These are phyloP conservation scores for Aurelia sp. DNA, from an alignment of 30 jellyfish, hydroid and myxozoan species.

Conservation along the genomic window DNA sequence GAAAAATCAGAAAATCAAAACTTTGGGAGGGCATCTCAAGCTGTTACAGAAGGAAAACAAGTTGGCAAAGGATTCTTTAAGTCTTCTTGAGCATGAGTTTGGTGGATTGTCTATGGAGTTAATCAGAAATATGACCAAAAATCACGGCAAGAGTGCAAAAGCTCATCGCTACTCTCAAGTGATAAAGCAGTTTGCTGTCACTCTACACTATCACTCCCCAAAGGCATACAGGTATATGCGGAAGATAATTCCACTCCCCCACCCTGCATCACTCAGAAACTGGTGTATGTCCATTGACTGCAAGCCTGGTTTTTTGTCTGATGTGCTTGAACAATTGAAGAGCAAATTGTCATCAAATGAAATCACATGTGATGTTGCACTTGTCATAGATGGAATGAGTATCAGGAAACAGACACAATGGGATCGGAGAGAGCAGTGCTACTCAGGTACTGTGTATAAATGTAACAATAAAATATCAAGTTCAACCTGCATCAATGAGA, in stretches of 20 bases:
- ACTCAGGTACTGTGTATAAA: no score
- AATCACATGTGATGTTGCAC: constrained; percentile 19
- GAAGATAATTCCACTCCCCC: constrained; percentile 30
- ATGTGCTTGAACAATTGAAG: not conserved
- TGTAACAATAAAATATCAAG: no score
- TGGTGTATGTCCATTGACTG: constrained; percentile 20
- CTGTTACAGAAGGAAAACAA: not conserved
- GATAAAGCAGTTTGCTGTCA: constrained; percentile 18
- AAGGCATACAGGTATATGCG: constrained; percentile 8
- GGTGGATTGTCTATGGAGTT: constrained; percentile 6
- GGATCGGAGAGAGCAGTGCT: constrained; percentile 3
- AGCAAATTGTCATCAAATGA: constrained; percentile 2
- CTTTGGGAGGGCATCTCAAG: constrained; percentile 6
- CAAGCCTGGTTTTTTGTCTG: constrained; percentile 17
- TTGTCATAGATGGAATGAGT: constrained; percentile 26
- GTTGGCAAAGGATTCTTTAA: not conserved
- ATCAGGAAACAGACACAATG: constrained; percentile 26
- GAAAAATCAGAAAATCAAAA: constrained; percentile 2
- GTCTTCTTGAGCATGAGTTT: constrained; percentile 17
- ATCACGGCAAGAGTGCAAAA: not conserved
- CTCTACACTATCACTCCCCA: constrained; percentile 25
- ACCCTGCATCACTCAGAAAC: constrained; percentile 19
- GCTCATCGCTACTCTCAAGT: not conserved
- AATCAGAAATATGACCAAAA: not conserved
- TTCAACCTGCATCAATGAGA: not conserved